Conservation (phyloP, 2,797 vertebrate genomes). For the Urocyon cinereoargenteus region DNA sequence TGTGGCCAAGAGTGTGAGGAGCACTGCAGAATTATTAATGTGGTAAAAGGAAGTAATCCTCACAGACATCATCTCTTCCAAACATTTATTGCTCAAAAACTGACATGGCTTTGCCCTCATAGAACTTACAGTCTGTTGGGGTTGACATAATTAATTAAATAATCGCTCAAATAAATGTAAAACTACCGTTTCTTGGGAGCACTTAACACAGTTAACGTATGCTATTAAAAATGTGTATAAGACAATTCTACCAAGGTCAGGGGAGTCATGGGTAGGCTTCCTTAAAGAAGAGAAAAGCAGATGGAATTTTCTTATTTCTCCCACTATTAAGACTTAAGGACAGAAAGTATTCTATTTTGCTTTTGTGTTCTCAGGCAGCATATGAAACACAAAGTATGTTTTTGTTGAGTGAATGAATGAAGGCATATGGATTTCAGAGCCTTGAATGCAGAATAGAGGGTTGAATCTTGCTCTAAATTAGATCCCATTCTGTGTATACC, state of each 20-base stretch:
- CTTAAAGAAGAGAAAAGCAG: neutral
- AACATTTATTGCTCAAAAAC: neutral
- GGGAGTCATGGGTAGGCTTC: neutral
- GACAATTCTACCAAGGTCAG: neutral
- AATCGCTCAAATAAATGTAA: neutral
- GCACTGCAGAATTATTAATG: neutral
- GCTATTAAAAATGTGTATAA: neutral
- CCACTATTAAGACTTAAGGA: neutral
- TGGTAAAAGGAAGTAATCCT: neutral
- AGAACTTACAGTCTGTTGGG: neutral
- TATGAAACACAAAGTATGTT: neutral
- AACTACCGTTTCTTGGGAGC: neutral
- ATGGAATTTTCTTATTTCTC: neutral
- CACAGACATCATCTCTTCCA: neutral
- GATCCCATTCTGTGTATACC: neutral
- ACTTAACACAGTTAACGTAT: neutral
- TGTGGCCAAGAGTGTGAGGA: neutral
- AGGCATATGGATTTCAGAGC: neutral
- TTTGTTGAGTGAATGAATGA: neutral
- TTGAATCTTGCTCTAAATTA: constrained; percentile 37
- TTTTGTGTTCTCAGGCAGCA: neutral
- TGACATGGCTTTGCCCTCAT: neutral
- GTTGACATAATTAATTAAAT: constrained; percentile 14
- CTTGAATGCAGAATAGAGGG: neutral
- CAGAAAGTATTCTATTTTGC: neutral